phyloP scores from a whole-genome alignment of 2,888 invertebrate species.

The Tetragnatha montana region DNA sequence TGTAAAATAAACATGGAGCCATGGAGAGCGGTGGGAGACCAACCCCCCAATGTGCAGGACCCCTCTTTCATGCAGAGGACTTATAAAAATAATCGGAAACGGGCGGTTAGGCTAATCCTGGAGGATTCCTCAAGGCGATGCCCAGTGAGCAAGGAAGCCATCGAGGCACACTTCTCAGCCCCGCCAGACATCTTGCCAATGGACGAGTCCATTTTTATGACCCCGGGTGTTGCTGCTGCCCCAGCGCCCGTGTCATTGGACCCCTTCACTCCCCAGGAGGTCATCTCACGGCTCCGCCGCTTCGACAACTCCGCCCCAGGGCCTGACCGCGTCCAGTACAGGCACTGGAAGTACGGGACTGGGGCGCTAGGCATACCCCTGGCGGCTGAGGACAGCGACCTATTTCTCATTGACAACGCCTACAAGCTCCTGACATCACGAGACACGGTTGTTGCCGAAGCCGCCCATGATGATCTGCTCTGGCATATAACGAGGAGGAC shows the following conservation, averaged over 20 bases:
- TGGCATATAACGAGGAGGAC: too few relatives aligned
- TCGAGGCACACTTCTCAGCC: background rate
- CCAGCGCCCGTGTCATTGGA: background rate
- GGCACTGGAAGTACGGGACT: background rate
- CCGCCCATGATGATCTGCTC: too few relatives aligned
- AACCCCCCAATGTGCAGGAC: background rate
- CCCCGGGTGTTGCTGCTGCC: too few relatives aligned
- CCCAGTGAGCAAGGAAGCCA: background rate
- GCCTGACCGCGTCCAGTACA: background rate
- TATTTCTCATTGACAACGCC: background rate
- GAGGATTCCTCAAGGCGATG: background rate
- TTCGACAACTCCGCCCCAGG: conserved; percentile 5
- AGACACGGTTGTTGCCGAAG: too few relatives aligned
- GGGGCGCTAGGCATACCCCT: background rate
- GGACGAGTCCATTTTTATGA: background rate
- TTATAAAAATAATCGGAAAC: background rate
- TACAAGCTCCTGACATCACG: background rate
- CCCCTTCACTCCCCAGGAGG: background rate
- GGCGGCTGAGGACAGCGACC: background rate
- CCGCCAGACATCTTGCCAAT: background rate
- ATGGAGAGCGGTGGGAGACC: too few relatives aligned
- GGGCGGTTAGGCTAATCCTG: background rate
- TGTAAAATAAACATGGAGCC: too few relatives aligned
- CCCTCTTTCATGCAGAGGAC: background rate
- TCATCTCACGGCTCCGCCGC: background rate